A percentile compares a stretch with the other conserved stretches of the same genome.
phyloP scores from a whole-genome alignment of 2,888 invertebrate species.

The Thymelicus sylvestris region DNA sequence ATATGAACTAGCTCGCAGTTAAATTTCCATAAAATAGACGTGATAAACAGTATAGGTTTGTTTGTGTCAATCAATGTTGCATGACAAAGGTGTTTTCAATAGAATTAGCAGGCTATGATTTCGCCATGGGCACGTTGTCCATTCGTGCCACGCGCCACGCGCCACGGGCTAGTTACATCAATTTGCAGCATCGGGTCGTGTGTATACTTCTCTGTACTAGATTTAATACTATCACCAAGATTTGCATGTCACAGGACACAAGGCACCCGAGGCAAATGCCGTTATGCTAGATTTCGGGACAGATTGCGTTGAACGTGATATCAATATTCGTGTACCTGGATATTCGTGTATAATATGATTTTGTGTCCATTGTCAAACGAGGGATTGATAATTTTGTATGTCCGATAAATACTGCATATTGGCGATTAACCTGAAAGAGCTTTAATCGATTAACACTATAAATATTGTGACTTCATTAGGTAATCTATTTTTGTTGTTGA shows the following conservation, averaged over 20 bases:
- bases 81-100: slow-evolving; percentile 64
- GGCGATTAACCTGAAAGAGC: not conserved
- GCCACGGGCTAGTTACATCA: slow-evolving; percentile 70
- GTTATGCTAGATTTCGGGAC: slow-evolving; percentile 42
- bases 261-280: slow-evolving; percentile 45
- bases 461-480: not conserved
- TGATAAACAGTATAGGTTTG: slow-evolving; percentile 48
- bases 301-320: slow-evolving; percentile 45
- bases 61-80: slow-evolving; percentile 55
- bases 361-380: slow-evolving; percentile 47
- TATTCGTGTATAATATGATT: slow-evolving; percentile 42
- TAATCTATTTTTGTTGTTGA: not conserved
- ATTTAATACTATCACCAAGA: slow-evolving; percentile 82
- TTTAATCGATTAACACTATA: not conserved
- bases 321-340: slow-evolving; percentile 45
- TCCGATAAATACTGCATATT: not conserved
- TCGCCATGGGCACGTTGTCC: slow-evolving; percentile 48
- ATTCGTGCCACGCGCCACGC: slow-evolving; percentile 57
- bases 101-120: slow-evolving; percentile 66
- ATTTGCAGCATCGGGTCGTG: slow-evolving; percentile 63
- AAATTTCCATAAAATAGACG: not conserved
- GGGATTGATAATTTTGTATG: slow-evolving; percentile 40
- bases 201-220: slow-evolving; percentile 66
- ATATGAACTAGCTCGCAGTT: not conserved
- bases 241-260: slow-evolving; percentile 80